These are phyloP conservation scores for Gadus macrocephalus DNA, from an alignment of 2,113 vertebrate species.

Conservation along the genomic window DNA sequence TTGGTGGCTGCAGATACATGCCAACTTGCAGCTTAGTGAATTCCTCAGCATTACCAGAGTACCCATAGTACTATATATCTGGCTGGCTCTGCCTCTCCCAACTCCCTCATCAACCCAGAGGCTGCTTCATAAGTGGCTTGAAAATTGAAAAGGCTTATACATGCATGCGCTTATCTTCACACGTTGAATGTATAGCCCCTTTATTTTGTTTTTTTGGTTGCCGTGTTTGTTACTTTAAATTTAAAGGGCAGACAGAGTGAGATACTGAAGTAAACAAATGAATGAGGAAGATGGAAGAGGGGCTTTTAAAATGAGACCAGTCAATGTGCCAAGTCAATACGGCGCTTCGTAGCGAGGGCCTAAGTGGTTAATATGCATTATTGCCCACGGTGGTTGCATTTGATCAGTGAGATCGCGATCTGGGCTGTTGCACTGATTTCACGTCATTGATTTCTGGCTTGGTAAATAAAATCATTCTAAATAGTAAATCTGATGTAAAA, in stretches of 20 bases:
- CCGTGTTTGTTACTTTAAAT: too few relatives aligned
- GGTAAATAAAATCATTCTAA: constrained; percentile 31
- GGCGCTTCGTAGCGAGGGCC: background rate
- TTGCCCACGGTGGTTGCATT: constrained; percentile 23
- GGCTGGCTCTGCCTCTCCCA: too few relatives aligned
- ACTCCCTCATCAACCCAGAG: too few relatives aligned
- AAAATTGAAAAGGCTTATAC: background rate
- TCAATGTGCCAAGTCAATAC: background rate
- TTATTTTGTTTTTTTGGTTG: background rate
- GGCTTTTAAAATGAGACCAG: background rate
- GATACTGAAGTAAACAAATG: constrained; percentile 29
- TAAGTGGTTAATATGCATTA: constrained; percentile 42
- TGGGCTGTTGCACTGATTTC: constrained; percentile 20
- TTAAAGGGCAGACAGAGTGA: too few relatives aligned
- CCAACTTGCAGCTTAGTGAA: too few relatives aligned
- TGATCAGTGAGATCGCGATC: constrained; percentile 31
- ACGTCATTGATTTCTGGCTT: constrained; percentile 26
- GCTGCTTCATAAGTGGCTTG: background rate
- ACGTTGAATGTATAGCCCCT: background rate
- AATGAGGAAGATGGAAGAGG: too few relatives aligned
- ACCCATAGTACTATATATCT: too few relatives aligned
- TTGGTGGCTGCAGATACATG: too few relatives aligned
- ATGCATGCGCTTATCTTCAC: background rate
- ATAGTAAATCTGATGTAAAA: constrained; percentile 8
- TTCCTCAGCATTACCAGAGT: too few relatives aligned